A percentile compares a stretch with the other conserved stretches of the same genome.
These are phyloP conservation scores for Lepus oiostolus DNA, from an alignment of 2,797 vertebrate genomes.

Conservation along the genomic window DNA sequence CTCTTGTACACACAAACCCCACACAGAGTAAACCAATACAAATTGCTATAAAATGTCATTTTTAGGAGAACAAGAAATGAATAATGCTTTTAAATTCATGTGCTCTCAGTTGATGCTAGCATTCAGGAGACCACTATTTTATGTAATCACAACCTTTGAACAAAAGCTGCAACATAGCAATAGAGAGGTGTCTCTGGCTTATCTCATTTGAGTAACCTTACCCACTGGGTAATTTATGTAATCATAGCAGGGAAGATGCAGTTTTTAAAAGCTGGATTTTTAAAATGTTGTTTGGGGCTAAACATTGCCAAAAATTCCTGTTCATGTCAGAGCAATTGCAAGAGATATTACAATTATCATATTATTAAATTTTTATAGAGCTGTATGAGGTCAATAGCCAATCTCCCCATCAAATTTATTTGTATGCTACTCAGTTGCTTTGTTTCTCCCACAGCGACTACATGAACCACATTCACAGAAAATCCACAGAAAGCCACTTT, in stretches of 20 bases:
- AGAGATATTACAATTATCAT: neutral
- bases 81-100: constrained; percentile 55
- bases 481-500: neutral
- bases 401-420: neutral
- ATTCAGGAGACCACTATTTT: constrained; percentile 52
- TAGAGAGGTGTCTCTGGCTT: constrained; percentile 1
- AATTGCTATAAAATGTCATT: constrained; percentile 42
- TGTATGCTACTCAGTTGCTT: neutral
- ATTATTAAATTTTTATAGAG: neutral
- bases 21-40: constrained; percentile 2
- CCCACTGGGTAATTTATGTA: neutral
- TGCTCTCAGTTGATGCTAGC: neutral
- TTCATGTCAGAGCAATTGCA: constrained; percentile 25
- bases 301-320: neutral
- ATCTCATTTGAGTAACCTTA: constrained; percentile 5
- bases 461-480: neutral
- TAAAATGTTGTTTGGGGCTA: neutral
- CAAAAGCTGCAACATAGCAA: constrained; percentile 21
- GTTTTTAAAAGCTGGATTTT: constrained; percentile 55
- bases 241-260: neutral
- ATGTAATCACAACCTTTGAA: constrained; percentile 58
- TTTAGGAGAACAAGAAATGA: constrained; percentile 1
- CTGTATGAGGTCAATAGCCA: neutral
- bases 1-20: constrained; percentile 33
- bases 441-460: neutral